These are phyloP conservation scores for Ciconia boyciana DNA, from an alignment of 2,113 vertebrate species.

Conservation along the genomic window DNA sequence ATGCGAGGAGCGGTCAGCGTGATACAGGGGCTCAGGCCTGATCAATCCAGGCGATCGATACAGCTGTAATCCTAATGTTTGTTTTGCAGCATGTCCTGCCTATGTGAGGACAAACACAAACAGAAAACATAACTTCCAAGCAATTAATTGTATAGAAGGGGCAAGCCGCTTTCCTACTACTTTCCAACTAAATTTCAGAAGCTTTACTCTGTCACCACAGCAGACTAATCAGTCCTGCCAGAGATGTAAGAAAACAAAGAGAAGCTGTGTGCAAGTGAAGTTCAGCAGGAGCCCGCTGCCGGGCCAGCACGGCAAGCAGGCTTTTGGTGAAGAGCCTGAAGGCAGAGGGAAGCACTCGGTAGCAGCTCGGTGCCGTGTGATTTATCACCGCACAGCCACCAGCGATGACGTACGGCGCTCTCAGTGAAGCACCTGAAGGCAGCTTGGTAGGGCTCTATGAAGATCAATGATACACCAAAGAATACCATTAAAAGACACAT, in stretches of 20 bases:
- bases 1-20: not conserved
- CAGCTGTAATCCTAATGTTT: not conserved
- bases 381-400: constrained; percentile 38
- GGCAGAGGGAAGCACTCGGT: not conserved
- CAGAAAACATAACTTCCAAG: not conserved
- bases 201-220: not conserved
- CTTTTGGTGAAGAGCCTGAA: not conserved
- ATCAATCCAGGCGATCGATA: not conserved
- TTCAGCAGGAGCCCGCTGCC: not conserved
- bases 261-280: not conserved
- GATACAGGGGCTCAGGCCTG: not conserved
- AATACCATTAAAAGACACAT: constrained; percentile 67
- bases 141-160: not conserved
- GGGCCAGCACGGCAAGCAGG: not conserved
- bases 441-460: constrained; percentile 52
- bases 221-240: not conserved
- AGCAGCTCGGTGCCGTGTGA: not conserved
- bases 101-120: not conserved
- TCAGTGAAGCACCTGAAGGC: constrained; percentile 27
- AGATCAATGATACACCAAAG: constrained; percentile 70
- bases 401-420: not conserved
- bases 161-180: not conserved
- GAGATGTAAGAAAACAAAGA: not conserved
- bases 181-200: not conserved
- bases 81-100: not conserved